Evolutionary conservation across 2,888 invertebrate species (phyloP).

Genomic region (Lycophotia porphyrea): DNA sequence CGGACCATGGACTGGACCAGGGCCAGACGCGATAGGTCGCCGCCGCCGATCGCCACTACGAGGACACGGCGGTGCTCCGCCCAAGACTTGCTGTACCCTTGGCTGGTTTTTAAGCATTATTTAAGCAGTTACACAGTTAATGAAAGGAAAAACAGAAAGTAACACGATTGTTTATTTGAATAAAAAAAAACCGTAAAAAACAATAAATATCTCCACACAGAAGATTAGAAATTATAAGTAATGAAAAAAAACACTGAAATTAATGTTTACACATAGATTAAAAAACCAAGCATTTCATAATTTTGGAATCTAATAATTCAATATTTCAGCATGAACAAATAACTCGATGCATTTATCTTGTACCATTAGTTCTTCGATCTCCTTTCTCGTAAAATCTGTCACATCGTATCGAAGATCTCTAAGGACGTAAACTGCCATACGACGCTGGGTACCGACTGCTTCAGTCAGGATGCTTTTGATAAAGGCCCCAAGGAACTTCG

Average conservation of each 20-base stretch:
- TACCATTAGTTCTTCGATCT: slow-evolving; percentile 22
- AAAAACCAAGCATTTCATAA: not conserved
- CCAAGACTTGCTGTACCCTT: no score
- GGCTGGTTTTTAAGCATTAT: not conserved
- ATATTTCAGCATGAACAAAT: slow-evolving; percentile 31
- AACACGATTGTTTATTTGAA: not conserved
- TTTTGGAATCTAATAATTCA: not conserved
- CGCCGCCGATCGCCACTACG: no score
- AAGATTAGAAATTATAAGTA: not conserved
- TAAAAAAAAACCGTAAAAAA: not conserved
- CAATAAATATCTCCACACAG: not conserved
- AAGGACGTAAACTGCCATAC: slow-evolving; percentile 43
- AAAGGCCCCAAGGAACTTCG: slow-evolving; percentile 31
- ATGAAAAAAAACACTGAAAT: not conserved
- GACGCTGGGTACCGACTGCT: slow-evolving; percentile 33
- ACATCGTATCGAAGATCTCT: not conserved
- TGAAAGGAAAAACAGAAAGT: not conserved
- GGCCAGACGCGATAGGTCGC: no score
- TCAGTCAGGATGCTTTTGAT: slow-evolving; percentile 42
- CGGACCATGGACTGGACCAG: no score
- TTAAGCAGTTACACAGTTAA: not conserved
- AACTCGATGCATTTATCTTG: slow-evolving; percentile 25
- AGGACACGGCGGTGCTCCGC: no score
- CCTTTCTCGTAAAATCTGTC: not conserved
- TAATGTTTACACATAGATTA: not conserved